Base-by-base conservation (phyloP, 2,797 vertebrate genomes). In the Crenuchus spilurus region DNA sequence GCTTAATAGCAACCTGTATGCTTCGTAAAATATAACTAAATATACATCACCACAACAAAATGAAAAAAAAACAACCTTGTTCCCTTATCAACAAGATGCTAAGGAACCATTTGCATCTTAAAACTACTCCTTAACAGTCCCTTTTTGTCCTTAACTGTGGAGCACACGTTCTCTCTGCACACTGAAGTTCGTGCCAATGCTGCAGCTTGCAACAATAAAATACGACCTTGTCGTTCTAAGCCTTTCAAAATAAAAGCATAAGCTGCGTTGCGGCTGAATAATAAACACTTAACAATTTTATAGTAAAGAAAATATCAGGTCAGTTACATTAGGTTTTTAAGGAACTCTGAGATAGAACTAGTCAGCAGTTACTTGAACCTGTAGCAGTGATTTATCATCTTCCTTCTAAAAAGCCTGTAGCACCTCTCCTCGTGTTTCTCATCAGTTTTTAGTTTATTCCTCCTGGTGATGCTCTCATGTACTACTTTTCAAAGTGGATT, bases 1-100 rank as follows among this genome's bases (percentile, higher is more conserved):
- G n/a, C n/a, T 44, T 44, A 44, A 13, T 54, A 54, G 30, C 6
- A 26, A 54, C 0, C 22, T 7, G 10, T 54, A 30, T 30, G 51
- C 26, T 54, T 5, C 4, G 4, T 5, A 20, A 49, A 49, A 49
- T 49, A 49, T 42, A 49, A 49, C 18, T 4, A 22, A 22, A 49
- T 9, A 49, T 49, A 4, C 16, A 49, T n/a, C 2, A 1, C 18
- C 48, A 49, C 22, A 49, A 7, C 8, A 22, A 20, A 4, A 49
- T 49, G n/a, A n/a, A n/a, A n/a, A n/a, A n/a, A n/a, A n/a, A 49
- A 18, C 20, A 11, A 49, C 48, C 48, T 49, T 49, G 48, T 49
- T 49, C 48, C 48, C 48, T 49, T 20, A 49, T 49, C 48, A 49
- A 49, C 48, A 18, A 49, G 48, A 20, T 49, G 48, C 48, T 49